Base-by-base conservation (phyloP, 2,797 vertebrate species). In the Neomorphus geoffroyi region DNA sequence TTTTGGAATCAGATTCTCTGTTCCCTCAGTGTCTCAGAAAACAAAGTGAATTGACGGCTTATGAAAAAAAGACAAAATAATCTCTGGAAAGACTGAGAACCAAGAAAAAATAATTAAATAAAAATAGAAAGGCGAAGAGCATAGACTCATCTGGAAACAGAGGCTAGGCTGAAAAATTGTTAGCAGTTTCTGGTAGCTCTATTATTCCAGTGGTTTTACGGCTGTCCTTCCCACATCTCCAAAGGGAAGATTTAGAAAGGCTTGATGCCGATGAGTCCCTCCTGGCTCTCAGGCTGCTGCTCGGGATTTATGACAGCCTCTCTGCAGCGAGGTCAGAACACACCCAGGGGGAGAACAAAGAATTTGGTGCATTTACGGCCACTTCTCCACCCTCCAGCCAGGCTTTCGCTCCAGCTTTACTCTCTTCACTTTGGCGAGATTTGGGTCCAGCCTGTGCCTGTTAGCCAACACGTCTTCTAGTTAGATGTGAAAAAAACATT, bases 1-100 rank as follows among this genome's bases (percentile, higher is more conserved):
- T 93, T 96, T 94, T 95, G 94, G 94, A 91, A 96, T 84, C 81
- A 66, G 87, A 92, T 73, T 18, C 57, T 86, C 65, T 4, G 3
- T 56, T 95, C 48, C 73, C 56, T 93, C 62, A 43, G 71, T 79
- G 87, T 64, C 58, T 93, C 77, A 78, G 62, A 92, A 88, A 87
- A 73, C 54, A 88, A 70, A 2, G 1, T 48, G 72, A 95, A 93
- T 15, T 80, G 64, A 93, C 11, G 41, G 88, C 51, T 77, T 67
- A 75, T 13, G 86, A 88, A 74, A 90, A 92, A 92, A 86, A 46
- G 53, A 90, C 54, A 69, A 86, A 94, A 62, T 66, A 94, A 96
- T 93, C 86, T 92, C 83, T 92, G 79, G 92, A 78, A 95, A 92
- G 41, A 88, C 33, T 61, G 57, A 71, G 60, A 90, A 90, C 35